These are phyloP conservation scores for Neopipo cinnamomea DNA, from an alignment of 2,113 vertebrate species.

Conservation along the genomic window DNA sequence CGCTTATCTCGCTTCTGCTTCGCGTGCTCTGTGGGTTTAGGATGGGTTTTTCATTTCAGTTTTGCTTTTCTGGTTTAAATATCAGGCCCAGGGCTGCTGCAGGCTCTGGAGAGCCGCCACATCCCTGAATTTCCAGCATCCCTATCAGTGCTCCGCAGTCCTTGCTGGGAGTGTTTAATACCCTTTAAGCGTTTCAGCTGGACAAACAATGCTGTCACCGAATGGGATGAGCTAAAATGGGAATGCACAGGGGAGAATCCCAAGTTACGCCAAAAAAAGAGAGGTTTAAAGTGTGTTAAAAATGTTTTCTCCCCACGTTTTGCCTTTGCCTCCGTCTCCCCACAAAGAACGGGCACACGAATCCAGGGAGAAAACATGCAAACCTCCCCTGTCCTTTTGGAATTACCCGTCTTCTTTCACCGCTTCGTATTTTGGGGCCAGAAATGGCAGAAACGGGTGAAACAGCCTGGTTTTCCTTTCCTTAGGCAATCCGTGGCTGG, in stretches of 20 bases:
- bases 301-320: not conserved
- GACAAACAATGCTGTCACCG: fast-evolving
- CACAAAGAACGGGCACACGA: not conserved
- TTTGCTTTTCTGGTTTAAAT: not conserved
- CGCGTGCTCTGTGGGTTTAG: not conserved
- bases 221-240: not conserved
- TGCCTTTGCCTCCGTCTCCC: not conserved
- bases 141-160: not conserved
- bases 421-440: not conserved
- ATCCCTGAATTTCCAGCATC: not conserved
- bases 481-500: not conserved
- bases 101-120: not conserved
- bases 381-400: not conserved
- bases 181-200: not conserved
- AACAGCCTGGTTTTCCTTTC: not conserved
- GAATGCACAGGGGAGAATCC: not conserved
- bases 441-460: not conserved
- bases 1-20: not conserved
- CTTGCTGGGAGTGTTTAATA: not conserved
- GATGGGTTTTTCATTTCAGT: no score
- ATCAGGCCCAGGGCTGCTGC: not conserved
- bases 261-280: not conserved
- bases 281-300: not conserved
- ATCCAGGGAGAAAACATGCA: fast-evolving
- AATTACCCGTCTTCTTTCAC: no score